phyloP scores from a whole-genome alignment of 2,888 invertebrate species.

The Auanema freiburgensis region DNA sequence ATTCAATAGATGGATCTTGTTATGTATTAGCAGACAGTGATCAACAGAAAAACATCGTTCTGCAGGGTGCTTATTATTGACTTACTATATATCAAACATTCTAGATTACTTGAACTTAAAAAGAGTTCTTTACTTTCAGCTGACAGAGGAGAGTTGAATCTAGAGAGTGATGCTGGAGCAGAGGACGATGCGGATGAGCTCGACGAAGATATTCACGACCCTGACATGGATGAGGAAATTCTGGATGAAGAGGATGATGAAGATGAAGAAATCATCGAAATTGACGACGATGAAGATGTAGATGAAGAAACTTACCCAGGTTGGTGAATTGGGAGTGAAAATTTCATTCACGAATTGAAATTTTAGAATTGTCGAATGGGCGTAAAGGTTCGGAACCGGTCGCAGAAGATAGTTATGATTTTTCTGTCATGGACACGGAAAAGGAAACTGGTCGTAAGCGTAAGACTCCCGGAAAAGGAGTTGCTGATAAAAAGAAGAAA shows the following conservation, averaged over 20 bases:
- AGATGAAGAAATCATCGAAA: conserved; percentile 11
- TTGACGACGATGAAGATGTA: not conserved
- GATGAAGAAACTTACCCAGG: conserved; percentile 1
- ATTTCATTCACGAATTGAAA: not conserved
- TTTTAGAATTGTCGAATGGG: conserved; percentile 5
- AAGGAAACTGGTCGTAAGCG: conserved; percentile 1
- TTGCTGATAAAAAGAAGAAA: conserved; percentile 8
- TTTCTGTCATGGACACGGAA: conserved; percentile 23
- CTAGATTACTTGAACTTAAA: not conserved
- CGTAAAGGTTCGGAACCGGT: not conserved
- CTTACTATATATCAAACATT: not conserved
- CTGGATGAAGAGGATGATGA: conserved; percentile 17
- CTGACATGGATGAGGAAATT: conserved; percentile 1
- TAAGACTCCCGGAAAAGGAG: conserved; percentile 4
- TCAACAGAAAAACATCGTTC: not conserved
- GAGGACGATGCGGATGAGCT: conserved; percentile 1
- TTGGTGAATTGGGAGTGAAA: not conserved
- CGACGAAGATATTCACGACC: not conserved
- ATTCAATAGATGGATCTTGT: conserved; percentile 16
- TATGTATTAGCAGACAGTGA: conserved; percentile 6
- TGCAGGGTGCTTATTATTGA: not conserved
- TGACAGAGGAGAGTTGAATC: no score
- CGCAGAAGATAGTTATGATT: conserved; percentile 26
- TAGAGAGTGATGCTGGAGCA: no score
- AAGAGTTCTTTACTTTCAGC: not conserved